Conservation (phyloP, 2,113 vertebrate genomes). For the Stigmatopora argus region DNA sequence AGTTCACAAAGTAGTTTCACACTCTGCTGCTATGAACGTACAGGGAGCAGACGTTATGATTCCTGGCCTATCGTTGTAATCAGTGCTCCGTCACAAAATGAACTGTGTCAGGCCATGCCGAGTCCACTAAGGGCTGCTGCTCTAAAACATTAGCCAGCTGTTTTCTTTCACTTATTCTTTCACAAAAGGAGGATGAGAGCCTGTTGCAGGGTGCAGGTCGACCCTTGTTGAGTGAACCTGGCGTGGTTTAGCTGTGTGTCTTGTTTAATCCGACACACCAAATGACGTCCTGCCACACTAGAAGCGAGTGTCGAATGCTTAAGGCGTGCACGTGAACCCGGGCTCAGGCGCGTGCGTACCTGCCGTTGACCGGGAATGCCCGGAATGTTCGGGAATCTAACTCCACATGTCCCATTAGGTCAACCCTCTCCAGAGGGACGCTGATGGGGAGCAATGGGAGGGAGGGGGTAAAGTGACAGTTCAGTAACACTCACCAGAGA, state of each 20-base stretch:
- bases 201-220: conserved; percentile 14
- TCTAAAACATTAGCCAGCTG: conserved; percentile 78
- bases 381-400: conserved; percentile 73
- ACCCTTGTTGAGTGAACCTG: conserved; percentile 33
- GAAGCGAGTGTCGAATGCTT: conserved; percentile 22
- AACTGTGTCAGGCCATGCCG: conserved; percentile 77
- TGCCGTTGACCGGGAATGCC: conserved; percentile 62
- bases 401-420: conserved; percentile 38
- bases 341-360: conserved; percentile 35
- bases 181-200: conserved; percentile 19
- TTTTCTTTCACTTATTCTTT: conserved; percentile 39
- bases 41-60: conserved; percentile 67
- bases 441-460: conserved; percentile 49
- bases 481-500: conserved; percentile 92
- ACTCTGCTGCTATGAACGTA: conserved; percentile 62
- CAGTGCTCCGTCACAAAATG: conserved; percentile 74
- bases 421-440: conserved; percentile 48
- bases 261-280: conserved; percentile 62
- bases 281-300: conserved; percentile 54
- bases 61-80: conserved; percentile 74
- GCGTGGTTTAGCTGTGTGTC: conserved; percentile 68
- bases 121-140: conserved; percentile 68
- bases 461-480: conserved; percentile 74
- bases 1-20: conserved; percentile 37
- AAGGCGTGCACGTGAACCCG: conserved; percentile 18